Conservation (phyloP, 2,888 invertebrate species). For the Sphecodes monilicornis region DNA sequence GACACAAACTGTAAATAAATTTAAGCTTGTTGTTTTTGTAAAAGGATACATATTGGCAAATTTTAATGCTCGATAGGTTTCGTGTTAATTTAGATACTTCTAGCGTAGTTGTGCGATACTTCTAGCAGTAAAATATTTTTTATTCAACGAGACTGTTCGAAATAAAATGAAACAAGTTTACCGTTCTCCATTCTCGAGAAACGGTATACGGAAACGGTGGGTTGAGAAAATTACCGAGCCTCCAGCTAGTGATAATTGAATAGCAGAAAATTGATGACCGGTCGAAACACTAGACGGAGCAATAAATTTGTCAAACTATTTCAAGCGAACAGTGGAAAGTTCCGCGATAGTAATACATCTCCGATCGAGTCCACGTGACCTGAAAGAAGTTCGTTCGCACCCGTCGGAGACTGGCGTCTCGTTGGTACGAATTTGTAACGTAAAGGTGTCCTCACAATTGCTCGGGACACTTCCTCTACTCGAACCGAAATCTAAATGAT, state of each 20-base stretch:
- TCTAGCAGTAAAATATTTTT: too few relatives aligned
- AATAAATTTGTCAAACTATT: background rate
- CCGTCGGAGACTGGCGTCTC: constrained; percentile 12
- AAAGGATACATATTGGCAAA: too few relatives aligned
- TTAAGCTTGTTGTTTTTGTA: too few relatives aligned
- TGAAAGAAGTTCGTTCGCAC: constrained; percentile 45
- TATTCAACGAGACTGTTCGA: background rate
- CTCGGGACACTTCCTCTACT: background rate
- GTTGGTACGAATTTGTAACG: constrained; percentile 16
- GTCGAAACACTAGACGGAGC: background rate
- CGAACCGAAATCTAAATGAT: background rate
- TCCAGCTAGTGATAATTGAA: background rate
- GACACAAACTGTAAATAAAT: too few relatives aligned
- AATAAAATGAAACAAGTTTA: background rate
- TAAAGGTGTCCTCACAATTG: constrained; percentile 21
- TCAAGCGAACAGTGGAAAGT: constrained; percentile 20
- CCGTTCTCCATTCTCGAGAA: background rate
- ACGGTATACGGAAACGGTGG: background rate
- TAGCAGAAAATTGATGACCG: background rate
- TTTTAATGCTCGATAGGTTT: too few relatives aligned
- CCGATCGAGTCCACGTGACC: constrained; percentile 38
- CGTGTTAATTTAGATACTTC: too few relatives aligned
- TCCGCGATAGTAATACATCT: constrained; percentile 27
- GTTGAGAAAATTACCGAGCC: background rate
- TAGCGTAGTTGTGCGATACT: too few relatives aligned